phyloP scores from a whole-genome alignment of 1,140 invertebrate species.

The Aphidius ervi region DNA sequence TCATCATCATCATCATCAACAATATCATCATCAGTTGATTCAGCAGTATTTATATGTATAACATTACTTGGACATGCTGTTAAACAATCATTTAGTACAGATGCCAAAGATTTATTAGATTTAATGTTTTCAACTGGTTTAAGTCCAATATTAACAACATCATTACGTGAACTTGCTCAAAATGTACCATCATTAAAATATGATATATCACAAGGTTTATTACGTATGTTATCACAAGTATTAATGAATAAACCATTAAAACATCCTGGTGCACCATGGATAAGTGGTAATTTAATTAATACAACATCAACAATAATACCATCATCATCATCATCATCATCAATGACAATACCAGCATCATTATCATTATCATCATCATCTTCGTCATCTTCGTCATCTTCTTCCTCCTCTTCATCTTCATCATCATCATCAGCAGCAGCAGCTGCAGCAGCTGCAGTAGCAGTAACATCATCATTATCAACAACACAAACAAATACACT shows the following conservation, averaged over 20 bases:
- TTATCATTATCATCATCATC: too few relatives aligned
- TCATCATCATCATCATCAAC: constrained; percentile 36
- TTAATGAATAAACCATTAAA: constrained; percentile 83
- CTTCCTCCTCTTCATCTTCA: too few relatives aligned
- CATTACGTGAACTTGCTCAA: constrained; percentile 82
- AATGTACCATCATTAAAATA: constrained; percentile 83
- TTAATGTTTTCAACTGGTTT: constrained; percentile 89
- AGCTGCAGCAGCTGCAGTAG: too few relatives aligned
- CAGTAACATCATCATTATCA: too few relatives aligned
- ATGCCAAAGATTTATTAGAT: constrained; percentile 83
- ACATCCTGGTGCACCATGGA: constrained; percentile 72
- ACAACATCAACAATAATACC: too few relatives aligned
- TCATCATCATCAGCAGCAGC: too few relatives aligned
- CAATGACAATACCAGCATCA: constrained; percentile 24
- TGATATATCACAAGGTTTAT: constrained; percentile 87
- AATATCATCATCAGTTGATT: constrained; percentile 68
- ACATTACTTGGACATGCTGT: constrained; percentile 86
- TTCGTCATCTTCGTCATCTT: too few relatives aligned
- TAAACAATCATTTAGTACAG: constrained; percentile 66
- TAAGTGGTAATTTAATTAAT: neutral
- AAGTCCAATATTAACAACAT: constrained; percentile 85
- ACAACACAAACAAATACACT: too few relatives aligned
- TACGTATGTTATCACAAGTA: constrained; percentile 83
- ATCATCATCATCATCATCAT: constrained; percentile 1
- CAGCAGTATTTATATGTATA: constrained; percentile 92